Percentiles rank a stretch among this genome's conserved stretches.
Conservation (phyloP, 2,888 invertebrate species). For the Cataglyphis altisquamis region DNA sequence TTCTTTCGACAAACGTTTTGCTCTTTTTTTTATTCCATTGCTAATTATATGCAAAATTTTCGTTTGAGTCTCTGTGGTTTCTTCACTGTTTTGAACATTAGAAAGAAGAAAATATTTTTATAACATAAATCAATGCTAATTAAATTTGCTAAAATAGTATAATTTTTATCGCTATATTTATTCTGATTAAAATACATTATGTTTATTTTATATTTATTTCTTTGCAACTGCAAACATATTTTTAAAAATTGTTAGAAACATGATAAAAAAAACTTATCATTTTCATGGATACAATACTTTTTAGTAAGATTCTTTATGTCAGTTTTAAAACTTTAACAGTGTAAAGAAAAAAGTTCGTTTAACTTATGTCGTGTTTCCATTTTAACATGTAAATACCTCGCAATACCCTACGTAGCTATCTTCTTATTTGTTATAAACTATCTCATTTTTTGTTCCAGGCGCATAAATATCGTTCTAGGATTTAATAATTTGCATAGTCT, state of each 20-base stretch:
- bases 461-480: not conserved
- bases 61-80: not conserved
- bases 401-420: not conserved
- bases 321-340: not conserved
- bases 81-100: not conserved
- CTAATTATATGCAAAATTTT: slow-evolving; percentile 26
- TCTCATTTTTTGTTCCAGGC: not conserved
- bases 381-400: not conserved
- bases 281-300: not conserved
- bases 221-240: not conserved
- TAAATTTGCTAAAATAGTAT: not conserved
- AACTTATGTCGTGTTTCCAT: not conserved
- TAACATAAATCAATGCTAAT: not conserved
- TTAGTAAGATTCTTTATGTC: not conserved
- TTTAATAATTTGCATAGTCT: not conserved
- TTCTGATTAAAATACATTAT: not conserved
- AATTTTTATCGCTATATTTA: not conserved
- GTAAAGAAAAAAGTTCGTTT: not conserved
- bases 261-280: not conserved
- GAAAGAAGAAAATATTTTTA: not conserved
- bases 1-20: slow-evolving; percentile 29
- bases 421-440: not conserved
- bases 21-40: slow-evolving; percentile 7
- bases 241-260: not conserved
- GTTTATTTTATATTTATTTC: not conserved